Base-by-base conservation (phyloP, 2,113 vertebrate genomes). In the Falcunculus frontatus region DNA sequence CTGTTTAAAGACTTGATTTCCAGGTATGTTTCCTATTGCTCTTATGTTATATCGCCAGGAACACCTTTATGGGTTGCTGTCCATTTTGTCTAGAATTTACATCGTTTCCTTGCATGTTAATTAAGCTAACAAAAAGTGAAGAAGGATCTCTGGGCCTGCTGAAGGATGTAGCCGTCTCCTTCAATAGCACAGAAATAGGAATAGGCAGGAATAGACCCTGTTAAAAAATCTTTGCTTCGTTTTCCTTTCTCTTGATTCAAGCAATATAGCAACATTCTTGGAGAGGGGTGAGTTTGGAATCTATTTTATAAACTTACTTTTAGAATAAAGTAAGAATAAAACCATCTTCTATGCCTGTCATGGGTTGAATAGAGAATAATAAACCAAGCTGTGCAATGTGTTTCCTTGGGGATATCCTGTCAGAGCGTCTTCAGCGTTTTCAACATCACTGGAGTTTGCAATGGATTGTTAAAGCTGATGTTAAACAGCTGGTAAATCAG, bases 351-450 rank as follows among this genome's bases (percentile, higher is more conserved):
- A 4, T 78, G 30, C 46, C 60, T 76, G 32, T 72, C 53, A 78
- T 56, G 67, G 57, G 56, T 37, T 69, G 82, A 94, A 82, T 9
- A 89, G 33, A 75, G 62, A 78, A 87, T 60, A 87, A 93, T 62
- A 79, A 87, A 75, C 11, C 33, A 68, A 87, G 62, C 56, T 87
- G 52, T 6, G 5, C 41, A 39, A 56, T 68, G 12, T 35, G 26
- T 94, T 89, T 85, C 82, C 65, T 91, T 87, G 57, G 74, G 65
- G 62, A 89, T 82, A 72, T 56, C 39, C 53, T 95, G 74, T 87
- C 87, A 91, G 67, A 80, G 22, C 11, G 39, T 73, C 65, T 91
- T 84, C 77, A 81, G 56, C 19, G 30, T 89, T 90, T 95, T 78
- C 37, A 87, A 23, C 44, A 57, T 87, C 42, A 16, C 33, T 42